Conservation (phyloP, 2,888 invertebrate species). For the Mamestra brassicae region DNA sequence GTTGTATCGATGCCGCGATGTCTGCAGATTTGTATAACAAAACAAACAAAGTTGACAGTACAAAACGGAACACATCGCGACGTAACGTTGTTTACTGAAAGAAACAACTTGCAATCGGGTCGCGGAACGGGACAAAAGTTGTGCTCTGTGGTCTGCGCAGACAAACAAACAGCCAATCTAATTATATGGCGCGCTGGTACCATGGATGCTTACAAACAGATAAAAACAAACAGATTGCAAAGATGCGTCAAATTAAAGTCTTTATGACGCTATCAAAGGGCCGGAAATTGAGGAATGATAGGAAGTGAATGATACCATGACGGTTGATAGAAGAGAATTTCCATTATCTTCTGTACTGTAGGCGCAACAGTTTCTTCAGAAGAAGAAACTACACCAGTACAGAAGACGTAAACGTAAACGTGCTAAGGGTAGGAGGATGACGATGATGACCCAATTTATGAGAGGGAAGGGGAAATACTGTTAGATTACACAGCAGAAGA, state of each 20-base stretch:
- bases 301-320: too few relatives aligned
- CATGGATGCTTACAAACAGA: constrained; percentile 1
- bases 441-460: too few relatives aligned
- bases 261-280: neutral
- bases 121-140: constrained; percentile 71
- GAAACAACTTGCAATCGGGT: constrained; percentile 76
- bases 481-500: too few relatives aligned
- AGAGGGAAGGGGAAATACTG: too few relatives aligned
- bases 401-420: too few relatives aligned
- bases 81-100: constrained; percentile 75
- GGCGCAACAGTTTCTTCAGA: too few relatives aligned
- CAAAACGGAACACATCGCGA: constrained; percentile 66
- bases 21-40: constrained; percentile 16
- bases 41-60: constrained; percentile 42
- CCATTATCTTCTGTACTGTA: too few relatives aligned
- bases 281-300: too few relatives aligned
- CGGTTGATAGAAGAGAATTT: too few relatives aligned
- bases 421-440: too few relatives aligned
- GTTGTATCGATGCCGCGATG: too few relatives aligned
- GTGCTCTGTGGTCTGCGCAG: constrained; percentile 57
- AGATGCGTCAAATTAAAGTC: neutral
- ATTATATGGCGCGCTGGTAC: constrained; percentile 57
- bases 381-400: too few relatives aligned
- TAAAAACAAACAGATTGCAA: neutral
- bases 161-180: constrained; percentile 73